Evolutionary conservation across 2,888 invertebrate genomes (phyloP).

Genomic region (Poecilobothrus nobilitatus): DNA sequence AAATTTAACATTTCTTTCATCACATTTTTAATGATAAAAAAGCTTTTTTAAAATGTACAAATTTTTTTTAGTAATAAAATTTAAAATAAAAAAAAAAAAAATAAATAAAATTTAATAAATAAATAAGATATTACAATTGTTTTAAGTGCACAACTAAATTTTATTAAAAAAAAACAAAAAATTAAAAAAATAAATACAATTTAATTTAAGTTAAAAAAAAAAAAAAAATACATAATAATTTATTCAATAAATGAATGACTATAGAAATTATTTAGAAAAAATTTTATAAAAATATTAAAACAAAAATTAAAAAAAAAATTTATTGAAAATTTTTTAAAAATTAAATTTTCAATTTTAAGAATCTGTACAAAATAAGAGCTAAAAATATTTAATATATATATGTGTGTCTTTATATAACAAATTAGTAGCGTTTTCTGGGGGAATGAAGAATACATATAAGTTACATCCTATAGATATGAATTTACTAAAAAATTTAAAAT

Average conservation of each 20-base stretch:
- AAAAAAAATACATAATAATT: neutral
- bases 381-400: too few relatives aligned
- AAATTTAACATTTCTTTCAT: too few relatives aligned
- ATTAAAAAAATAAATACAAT: neutral
- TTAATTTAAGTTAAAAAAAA: neutral
- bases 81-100: neutral
- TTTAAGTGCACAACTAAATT: neutral
- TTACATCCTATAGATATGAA: too few relatives aligned
- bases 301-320: too few relatives aligned
- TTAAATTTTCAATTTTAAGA: too few relatives aligned
- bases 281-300: neutral
- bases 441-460: too few relatives aligned
- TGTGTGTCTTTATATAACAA: too few relatives aligned
- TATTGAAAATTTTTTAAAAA: too few relatives aligned
- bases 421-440: too few relatives aligned
- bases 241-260: neutral
- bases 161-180: neutral
- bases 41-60: neutral
- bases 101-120: too few relatives aligned
- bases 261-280: conserved; percentile 3
- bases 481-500: too few relatives aligned
- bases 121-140: neutral
- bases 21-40: neutral
- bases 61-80: neutral
- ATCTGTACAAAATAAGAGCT: too few relatives aligned